Conservation (phyloP, 2,888 invertebrate species). For the Caradrina kadenii region DNA sequence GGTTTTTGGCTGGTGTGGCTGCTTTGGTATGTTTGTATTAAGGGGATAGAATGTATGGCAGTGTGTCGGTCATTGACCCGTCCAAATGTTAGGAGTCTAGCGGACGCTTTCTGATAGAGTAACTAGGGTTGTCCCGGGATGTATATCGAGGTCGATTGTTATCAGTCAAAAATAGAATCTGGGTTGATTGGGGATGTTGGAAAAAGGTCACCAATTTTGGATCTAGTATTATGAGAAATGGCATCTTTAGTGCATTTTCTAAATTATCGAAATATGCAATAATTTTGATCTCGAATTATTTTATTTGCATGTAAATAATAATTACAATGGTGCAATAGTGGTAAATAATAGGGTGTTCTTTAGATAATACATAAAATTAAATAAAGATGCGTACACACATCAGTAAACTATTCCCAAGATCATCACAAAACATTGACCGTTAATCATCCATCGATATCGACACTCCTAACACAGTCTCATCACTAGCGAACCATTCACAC, state of each 20-base stretch:
- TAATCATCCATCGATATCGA: slow-evolving; percentile 40
- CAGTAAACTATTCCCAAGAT: too few relatives aligned
- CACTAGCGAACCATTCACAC: slow-evolving; percentile 77
- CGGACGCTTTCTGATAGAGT: slow-evolving; percentile 79
- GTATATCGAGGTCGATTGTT: slow-evolving; percentile 64
- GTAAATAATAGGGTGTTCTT: too few relatives aligned
- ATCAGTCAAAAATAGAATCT: slow-evolving; percentile 50
- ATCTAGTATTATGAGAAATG: background rate
- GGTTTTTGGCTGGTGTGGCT: slow-evolving; percentile 42
- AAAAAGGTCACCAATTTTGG: slow-evolving; percentile 27
- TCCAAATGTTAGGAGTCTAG: slow-evolving; percentile 77
- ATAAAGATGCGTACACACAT: too few relatives aligned
- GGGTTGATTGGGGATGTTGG: slow-evolving; percentile 42
- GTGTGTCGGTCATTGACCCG: slow-evolving; percentile 85
- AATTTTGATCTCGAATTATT: too few relatives aligned
- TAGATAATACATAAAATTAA: too few relatives aligned
- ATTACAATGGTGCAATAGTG: too few relatives aligned
- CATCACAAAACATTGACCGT: too few relatives aligned
- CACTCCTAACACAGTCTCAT: slow-evolving; percentile 39
- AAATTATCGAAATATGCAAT: background rate
- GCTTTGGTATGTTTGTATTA: slow-evolving; percentile 49
- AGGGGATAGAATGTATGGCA: slow-evolving; percentile 82
- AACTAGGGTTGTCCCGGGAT: slow-evolving; percentile 71
- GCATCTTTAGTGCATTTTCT: background rate
- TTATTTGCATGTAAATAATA: too few relatives aligned